These are phyloP conservation scores for Chelmon rostratus DNA, from an alignment of 2,797 vertebrate genomes.

Conservation along the genomic window DNA sequence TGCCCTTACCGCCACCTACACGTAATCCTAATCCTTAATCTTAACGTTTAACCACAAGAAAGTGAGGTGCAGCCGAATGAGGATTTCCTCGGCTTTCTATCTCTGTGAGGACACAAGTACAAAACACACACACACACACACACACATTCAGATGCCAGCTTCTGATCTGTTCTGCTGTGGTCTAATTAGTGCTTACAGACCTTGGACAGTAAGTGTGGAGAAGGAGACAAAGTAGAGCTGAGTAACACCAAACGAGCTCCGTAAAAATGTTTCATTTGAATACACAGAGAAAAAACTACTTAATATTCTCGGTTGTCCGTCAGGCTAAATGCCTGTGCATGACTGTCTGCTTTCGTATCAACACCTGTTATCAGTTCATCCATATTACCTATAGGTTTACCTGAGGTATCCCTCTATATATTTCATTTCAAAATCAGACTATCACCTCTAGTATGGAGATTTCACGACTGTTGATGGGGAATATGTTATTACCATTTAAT, in stretches of 20 bases:
- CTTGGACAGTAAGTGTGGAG: slow-evolving; percentile 15
- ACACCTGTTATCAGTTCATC: neutral
- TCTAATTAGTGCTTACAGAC: slow-evolving; percentile 57
- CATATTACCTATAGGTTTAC: neutral
- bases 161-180: slow-evolving; percentile 48
- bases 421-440: neutral
- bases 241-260: slow-evolving; percentile 51
- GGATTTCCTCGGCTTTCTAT: slow-evolving; percentile 13
- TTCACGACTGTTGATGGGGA: slow-evolving; percentile 1
- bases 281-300: slow-evolving; percentile 14
- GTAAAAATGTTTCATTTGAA: slow-evolving; percentile 44
- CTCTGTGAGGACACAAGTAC: neutral
- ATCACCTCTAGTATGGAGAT: neutral
- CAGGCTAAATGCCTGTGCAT: slow-evolving; percentile 2
- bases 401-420: neutral
- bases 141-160: slow-evolving; percentile 16
- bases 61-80: neutral
- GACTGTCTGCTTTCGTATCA: slow-evolving; percentile 8
- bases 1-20: neutral
- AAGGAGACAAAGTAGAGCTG: slow-evolving; percentile 42
- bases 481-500: slow-evolving; percentile 29
- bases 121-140: slow-evolving; percentile 5
- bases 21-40: neutral
- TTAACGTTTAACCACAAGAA: slow-evolving; percentile 2
- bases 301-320: slow-evolving; percentile 35